phyloP scores from a whole-genome alignment of 2,113 vertebrate species.

The Cathartes aura region DNA sequence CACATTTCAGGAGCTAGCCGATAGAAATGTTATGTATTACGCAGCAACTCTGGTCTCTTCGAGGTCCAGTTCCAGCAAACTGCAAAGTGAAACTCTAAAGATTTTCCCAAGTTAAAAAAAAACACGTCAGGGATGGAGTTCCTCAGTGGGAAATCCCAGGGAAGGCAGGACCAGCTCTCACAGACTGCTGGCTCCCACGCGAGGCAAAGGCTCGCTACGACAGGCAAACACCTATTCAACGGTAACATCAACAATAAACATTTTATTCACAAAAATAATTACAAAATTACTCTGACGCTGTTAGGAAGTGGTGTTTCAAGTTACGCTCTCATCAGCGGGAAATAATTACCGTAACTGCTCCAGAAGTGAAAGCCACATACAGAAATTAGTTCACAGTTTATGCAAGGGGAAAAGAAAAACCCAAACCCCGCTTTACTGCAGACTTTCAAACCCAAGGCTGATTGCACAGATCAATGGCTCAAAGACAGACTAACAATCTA shows the following conservation, averaged over 20 bases:
- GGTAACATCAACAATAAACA: not conserved
- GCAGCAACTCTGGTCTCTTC: not conserved
- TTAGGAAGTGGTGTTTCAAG: not conserved
- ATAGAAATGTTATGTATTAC: accelerated
- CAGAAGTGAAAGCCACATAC: not conserved
- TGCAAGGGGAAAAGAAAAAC: not conserved
- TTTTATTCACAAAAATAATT: conserved; percentile 22
- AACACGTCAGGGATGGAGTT: accelerated
- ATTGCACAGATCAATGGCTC: not conserved
- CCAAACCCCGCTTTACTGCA: not conserved
- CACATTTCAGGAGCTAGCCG: accelerated
- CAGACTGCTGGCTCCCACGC: not conserved
- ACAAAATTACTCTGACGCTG: not conserved
- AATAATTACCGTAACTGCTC: not conserved
- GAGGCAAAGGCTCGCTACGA: not conserved
- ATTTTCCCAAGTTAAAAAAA: not conserved
- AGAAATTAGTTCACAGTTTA: not conserved
- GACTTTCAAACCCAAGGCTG: not conserved
- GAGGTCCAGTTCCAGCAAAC: not conserved
- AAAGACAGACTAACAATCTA: not conserved
- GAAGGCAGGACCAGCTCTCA: not conserved
- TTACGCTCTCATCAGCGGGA: not conserved
- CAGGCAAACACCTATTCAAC: not conserved
- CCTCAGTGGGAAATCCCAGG: accelerated
- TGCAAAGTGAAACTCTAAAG: not conserved